phyloP scores from a whole-genome alignment of 2,113 vertebrate genomes.

The Colius striatus region DNA sequence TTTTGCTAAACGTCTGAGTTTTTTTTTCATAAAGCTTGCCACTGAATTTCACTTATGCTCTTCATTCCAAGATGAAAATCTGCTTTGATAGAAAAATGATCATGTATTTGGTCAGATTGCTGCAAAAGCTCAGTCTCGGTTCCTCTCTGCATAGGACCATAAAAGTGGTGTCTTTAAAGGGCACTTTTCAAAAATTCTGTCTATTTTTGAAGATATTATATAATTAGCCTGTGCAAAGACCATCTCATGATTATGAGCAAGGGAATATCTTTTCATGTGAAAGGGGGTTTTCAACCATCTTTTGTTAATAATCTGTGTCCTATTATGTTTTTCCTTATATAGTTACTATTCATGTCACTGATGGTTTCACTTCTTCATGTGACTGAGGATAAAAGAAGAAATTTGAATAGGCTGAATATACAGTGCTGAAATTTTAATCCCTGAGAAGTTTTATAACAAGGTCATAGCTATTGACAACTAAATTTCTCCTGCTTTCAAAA shows the following conservation, averaged over 20 bases:
- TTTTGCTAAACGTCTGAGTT: neutral
- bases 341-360: conserved; percentile 17
- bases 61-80: neutral
- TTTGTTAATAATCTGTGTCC: neutral
- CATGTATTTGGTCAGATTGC: neutral
- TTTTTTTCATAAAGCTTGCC: conserved; percentile 13
- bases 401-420: conserved; percentile 18
- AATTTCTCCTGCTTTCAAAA: conserved; percentile 31
- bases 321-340: neutral
- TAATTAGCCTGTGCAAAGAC: neutral
- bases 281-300: neutral
- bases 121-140: neutral
- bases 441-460: conserved; percentile 23
- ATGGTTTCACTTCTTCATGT: neutral
- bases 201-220: neutral
- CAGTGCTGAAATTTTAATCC: neutral
- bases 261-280: neutral
- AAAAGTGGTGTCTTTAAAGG: neutral
- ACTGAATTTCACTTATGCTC: neutral
- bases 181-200: neutral
- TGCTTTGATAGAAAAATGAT: neutral
- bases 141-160: neutral
- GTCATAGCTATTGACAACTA: conserved; percentile 22
- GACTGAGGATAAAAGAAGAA: conserved; percentile 5
- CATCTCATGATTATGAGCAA: neutral